Evolutionary conservation across 2,113 vertebrate species (phyloP).

Genomic region (Campylomormyrus tamandua): DNA sequence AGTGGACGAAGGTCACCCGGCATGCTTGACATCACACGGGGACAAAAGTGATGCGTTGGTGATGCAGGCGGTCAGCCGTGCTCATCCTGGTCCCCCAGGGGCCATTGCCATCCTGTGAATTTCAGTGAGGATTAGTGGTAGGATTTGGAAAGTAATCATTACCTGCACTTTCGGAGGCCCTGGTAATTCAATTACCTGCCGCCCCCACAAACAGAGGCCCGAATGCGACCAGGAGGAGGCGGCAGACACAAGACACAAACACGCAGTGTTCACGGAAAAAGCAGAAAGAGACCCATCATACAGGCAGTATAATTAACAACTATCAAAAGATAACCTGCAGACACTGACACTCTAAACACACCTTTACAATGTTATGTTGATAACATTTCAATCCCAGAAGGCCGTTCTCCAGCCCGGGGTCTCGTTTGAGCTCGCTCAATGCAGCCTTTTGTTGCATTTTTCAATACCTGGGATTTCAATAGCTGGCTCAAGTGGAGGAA

Average conservation of each 20-base stretch:
- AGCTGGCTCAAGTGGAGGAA: neutral
- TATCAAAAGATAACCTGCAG: neutral
- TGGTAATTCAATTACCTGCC: conserved; percentile 62
- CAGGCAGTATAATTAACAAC: neutral
- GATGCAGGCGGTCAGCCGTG: neutral
- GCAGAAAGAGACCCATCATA: neutral
- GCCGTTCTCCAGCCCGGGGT: neutral
- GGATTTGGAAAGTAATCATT: conserved; percentile 63
- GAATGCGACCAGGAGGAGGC: conserved; percentile 33
- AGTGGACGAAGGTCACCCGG: neutral
- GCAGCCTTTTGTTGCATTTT: neutral
- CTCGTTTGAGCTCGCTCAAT: neutral
- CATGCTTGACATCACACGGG: neutral
- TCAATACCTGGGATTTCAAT: neutral
- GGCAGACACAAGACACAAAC: neutral
- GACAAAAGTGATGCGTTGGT: neutral
- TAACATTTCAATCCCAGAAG: neutral
- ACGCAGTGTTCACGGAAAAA: neutral
- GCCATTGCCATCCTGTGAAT: conserved; percentile 23
- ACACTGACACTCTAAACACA: neutral
- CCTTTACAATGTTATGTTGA: neutral
- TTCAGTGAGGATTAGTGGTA: conserved; percentile 49
- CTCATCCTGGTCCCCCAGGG: neutral
- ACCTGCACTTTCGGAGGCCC: conserved; percentile 44
- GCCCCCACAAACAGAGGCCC: conserved; percentile 29